Conservation (phyloP, 2,113 vertebrate species). For the Anolis carolinensis region DNA sequence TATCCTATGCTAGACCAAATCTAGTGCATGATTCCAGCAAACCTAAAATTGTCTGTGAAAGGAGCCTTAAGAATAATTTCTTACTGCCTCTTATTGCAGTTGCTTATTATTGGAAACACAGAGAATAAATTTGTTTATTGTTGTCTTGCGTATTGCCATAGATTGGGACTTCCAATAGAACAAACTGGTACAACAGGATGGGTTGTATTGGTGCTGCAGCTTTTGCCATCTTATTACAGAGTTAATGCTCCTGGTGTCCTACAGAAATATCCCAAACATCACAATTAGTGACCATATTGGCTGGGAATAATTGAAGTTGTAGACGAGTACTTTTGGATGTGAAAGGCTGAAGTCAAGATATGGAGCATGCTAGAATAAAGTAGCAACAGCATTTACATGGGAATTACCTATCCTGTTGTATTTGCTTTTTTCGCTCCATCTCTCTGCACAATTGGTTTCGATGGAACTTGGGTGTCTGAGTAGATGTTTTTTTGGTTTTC, state of each 20-base stretch:
- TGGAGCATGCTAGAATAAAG: not conserved
- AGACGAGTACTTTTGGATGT: not conserved
- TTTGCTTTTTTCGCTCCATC: not conserved
- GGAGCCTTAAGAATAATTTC: constrained; percentile 7
- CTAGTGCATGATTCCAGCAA: not conserved
- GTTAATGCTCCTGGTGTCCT: too few species aligned
- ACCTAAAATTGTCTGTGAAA: not conserved
- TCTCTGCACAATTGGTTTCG: not conserved
- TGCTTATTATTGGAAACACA: not conserved
- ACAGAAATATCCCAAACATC: too few species aligned
- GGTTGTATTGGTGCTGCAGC: not conserved
- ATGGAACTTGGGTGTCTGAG: not conserved
- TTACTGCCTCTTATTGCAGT: not conserved
- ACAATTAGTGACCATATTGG: too few species aligned
- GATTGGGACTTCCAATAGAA: not conserved
- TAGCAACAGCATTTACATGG: too few species aligned
- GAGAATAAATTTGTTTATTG: not conserved
- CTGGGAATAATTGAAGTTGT: not conserved
- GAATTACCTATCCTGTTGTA: too few species aligned
- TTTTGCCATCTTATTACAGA: not conserved
- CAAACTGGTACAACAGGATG: not conserved
- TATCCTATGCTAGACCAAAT: not conserved
- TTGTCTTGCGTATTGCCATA: not conserved
- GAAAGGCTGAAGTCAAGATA: not conserved
- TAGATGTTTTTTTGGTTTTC: not conserved